Evolutionary conservation across 2,888 invertebrate species (phyloP), one percentile per base, ranked within the genome.

Genomic region (Aromia moschata): DNA sequence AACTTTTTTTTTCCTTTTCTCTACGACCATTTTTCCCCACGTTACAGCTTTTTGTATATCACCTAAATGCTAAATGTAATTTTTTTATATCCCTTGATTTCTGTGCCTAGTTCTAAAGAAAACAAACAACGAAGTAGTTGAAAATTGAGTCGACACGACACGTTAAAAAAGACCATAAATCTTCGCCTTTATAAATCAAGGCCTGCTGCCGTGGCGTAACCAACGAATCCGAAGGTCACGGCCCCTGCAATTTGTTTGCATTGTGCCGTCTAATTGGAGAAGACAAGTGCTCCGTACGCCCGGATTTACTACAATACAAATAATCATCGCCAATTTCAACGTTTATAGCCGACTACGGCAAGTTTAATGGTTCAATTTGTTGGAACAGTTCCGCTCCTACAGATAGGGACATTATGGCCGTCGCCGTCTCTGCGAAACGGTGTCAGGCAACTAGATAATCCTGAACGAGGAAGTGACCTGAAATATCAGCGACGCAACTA

Each of bases 291-390:
- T 69, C 68, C 62, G 68, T 73, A 67, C 65, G 69, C 71, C 72
- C 68, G 64, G 72, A 71, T 70, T 72, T 71, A 70, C 63, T 62
- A 70, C 62, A 66, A 66, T 65, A 68, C 71, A 74, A 73, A 71
- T 73, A 70, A 72, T 72, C 70, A 71, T 70, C 67, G 60, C 65
- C 69, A 62, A 67, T 63, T n/a, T 61, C 65, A 68, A 65, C 70
- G 67, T 72, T 72, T 70, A 70, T 70, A 68, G 70, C 65, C 65
- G 49, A 64, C 64, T 64, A 64, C 63, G 64, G 66, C 62, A 67
- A 67, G 63, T 69, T 66, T 67, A 69, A 69, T 68, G 68, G 68
- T 70, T 65, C 70, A 69, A 71, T 71, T 72, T 71, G 68, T 71
- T 71, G 70, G 56, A 58, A 54, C 59, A n/a, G 59, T 63, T 64